These are phyloP conservation scores for Bradysia coprophila DNA, from an alignment of 1,140 invertebrate genomes.

Conservation along the genomic window DNA sequence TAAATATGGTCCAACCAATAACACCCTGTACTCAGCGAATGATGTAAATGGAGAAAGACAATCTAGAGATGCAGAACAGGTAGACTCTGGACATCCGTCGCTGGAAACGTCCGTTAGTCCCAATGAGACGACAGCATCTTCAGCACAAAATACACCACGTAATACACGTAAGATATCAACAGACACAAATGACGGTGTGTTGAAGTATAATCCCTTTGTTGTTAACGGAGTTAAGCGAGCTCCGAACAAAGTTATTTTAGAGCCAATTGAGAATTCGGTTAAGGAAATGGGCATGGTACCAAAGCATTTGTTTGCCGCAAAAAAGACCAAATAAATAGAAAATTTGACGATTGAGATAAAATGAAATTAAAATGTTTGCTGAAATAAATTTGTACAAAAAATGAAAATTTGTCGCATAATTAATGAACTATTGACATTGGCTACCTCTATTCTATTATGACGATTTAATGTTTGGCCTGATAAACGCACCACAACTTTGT, in stretches of 20 bases:
- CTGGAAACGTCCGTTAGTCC: conserved; percentile 1
- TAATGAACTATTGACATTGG: too few relatives aligned
- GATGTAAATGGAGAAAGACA: not conserved
- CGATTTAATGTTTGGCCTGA: too few relatives aligned
- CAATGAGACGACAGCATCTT: not conserved
- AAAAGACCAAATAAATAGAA: not conserved
- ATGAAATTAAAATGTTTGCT: too few relatives aligned
- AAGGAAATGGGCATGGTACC: not conserved
- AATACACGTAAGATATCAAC: not conserved
- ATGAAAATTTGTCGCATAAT: too few relatives aligned
- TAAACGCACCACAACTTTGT: too few relatives aligned
- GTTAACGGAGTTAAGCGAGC: not conserved
- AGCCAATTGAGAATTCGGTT: conserved; percentile 1
- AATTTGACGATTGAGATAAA: too few relatives aligned
- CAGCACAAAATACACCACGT: not conserved
- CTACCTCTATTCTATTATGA: too few relatives aligned
- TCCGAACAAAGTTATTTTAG: conserved; percentile 5
- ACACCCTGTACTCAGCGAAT: not conserved
- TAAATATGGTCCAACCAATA: not conserved
- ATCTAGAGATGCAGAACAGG: not conserved
- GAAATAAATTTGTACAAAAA: too few relatives aligned
- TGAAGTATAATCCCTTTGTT: conserved; percentile 1
- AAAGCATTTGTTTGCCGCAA: not conserved
- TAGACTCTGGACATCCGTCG: conserved; percentile 4
- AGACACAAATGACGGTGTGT: not conserved